Percentiles rank a stretch among this genome's conserved stretches.
Evolutionary conservation across 53 echinoderm and acorn worm genomes (phyloP).

Genomic region (Temnopleurus reevesii): DNA sequence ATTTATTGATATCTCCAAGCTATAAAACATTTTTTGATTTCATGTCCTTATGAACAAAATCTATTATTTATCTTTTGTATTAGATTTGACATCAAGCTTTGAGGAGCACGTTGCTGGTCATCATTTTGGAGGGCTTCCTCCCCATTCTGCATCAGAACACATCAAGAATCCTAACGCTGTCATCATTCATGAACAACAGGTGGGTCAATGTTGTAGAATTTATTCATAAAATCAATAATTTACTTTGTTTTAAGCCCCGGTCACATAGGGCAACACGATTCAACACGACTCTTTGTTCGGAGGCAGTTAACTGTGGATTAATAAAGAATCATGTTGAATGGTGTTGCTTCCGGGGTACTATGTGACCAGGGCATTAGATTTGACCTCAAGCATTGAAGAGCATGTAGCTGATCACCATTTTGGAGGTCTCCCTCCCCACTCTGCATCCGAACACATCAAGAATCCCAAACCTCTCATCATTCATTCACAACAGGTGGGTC

Average conservation of each 20-base stretch:
- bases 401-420: conserved; percentile 76
- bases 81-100: conserved; percentile 50
- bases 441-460: conserved; percentile 74
- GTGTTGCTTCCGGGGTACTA: no score
- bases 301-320: no score
- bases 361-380: no score
- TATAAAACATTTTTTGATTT: no score
- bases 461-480: conserved; percentile 77
- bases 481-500: conserved; percentile 74
- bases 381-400: conserved; percentile 57
- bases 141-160: conserved; percentile 75
- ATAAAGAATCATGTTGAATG: no score
- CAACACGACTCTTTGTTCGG: no score
- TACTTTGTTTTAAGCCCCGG: no score
- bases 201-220: no score
- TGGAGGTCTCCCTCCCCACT: conserved; percentile 80
- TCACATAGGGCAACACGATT: no score
- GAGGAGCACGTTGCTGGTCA: conserved; percentile 75
- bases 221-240: no score
- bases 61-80: not conserved
- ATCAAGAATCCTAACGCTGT: conserved; percentile 81
- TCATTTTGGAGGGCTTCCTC: conserved; percentile 75
- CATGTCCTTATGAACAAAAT: no score
- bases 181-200: conserved; percentile 75
- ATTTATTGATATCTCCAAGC: no score